Evolutionary conservation across 2,888 invertebrate species (phyloP).

Genomic region (Germaria angustata): DNA sequence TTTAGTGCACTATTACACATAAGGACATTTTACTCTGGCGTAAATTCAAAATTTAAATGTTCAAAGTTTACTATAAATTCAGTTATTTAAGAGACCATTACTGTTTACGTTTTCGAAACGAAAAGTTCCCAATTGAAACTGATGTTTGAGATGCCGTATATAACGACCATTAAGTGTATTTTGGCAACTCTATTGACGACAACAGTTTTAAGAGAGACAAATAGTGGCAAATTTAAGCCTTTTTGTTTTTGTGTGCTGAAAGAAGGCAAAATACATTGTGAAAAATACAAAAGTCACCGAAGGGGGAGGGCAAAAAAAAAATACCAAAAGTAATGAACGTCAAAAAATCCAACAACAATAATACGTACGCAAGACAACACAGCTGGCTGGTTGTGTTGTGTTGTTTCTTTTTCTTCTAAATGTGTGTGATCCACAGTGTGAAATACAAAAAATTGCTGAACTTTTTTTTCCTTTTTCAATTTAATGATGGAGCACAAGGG

Average conservation of each 20-base stretch:
- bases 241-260: conserved; percentile 45
- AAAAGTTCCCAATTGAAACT: no score
- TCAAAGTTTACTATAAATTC: no score
- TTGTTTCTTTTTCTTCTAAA: conserved; percentile 54
- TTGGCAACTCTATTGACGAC: conserved; percentile 33
- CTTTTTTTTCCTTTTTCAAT: conserved; percentile 46
- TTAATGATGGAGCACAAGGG: conserved; percentile 46
- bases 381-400: conserved; percentile 55
- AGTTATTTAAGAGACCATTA: no score
- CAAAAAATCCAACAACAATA: conserved; percentile 63
- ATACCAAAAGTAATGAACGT: conserved; percentile 64
- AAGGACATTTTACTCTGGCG: no score
- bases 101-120: no score
- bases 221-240: conserved; percentile 20
- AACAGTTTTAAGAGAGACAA: conserved; percentile 24
- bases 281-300: conserved; percentile 2
- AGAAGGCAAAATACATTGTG: not conserved
- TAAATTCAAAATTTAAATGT: no score
- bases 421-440: conserved; percentile 61
- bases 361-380: conserved; percentile 64
- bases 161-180: no score
- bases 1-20: no score
- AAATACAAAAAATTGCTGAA: conserved; percentile 55
- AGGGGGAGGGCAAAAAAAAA: conserved; percentile 38
- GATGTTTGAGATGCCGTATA: no score